Evolutionary conservation across 2,797 vertebrate genomes (phyloP).

Genomic region (Catamblyrhynchus diadema): DNA sequence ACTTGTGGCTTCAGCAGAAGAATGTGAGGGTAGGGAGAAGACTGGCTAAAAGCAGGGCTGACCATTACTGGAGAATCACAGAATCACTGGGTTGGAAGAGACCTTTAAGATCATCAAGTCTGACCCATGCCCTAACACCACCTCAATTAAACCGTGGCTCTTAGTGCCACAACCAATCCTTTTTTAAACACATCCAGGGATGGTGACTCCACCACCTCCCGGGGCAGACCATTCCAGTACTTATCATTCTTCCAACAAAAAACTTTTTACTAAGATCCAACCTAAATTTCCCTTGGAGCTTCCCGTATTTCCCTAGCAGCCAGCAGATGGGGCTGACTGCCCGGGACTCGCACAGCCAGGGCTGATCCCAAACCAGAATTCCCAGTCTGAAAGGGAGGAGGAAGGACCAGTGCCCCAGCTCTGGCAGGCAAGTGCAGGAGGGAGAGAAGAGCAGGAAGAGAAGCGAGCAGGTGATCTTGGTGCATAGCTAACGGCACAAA

Average conservation of each 20-base stretch:
- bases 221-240: not conserved
- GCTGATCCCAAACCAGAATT: not conserved
- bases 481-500: not conserved
- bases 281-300: not conserved
- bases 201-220: not conserved
- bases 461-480: not conserved
- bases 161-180: not conserved
- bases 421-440: not conserved
- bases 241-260: not conserved
- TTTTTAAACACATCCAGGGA: not conserved
- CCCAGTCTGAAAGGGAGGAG: not conserved
- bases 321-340: conserved; percentile 57
- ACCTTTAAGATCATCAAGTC: not conserved
- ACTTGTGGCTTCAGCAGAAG: not conserved
- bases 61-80: not conserved
- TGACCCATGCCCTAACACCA: not conserved
- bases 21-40: not conserved
- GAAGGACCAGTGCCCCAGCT: not conserved
- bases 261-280: not conserved
- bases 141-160: not conserved
- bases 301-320: not conserved
- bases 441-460: not conserved
- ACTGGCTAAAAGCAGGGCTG: not conserved
- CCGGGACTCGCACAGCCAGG: not conserved
- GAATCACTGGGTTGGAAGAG: not conserved